Base-by-base conservation (phyloP, 1,140 invertebrate species). In the Diabrotica virgifera region DNA sequence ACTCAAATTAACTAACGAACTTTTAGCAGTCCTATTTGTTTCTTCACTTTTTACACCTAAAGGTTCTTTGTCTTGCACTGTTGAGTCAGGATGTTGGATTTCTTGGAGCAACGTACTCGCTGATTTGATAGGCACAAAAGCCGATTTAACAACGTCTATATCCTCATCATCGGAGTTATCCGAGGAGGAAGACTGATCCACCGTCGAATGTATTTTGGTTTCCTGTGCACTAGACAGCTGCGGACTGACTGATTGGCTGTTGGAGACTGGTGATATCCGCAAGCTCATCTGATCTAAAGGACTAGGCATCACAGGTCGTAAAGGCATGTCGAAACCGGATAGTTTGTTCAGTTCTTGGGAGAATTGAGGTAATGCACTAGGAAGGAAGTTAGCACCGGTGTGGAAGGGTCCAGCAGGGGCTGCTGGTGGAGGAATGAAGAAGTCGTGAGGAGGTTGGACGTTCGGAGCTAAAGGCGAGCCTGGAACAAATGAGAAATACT, bases 141-240 rank as follows among this genome's bases (percentile, higher is more conserved):
- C 90, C 13, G 89, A 91, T 74, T 89, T 88, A 0, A 90, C 85
- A 51, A 91, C 90, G 65, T 91, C 89, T 65, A 88, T 87, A 53
- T 84, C 84, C 71, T 88, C 86, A 62, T 88, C 86, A 36, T 87
- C 85, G 53, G 85, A 46, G 51, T 81, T 80, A 52, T 74, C 64
- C 67, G 85, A 85, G 46, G 71, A 74, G 13, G 76, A 81, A 3
- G 40, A 79, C 51, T 85, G 83, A 55, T 87, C 86, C 60, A 86
- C 82, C 3, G 84, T 84, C 6, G 86, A 87, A 71, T 86, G 85
- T 1, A 84, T 82, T 75, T 84, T 84, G 4, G 76, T 76, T 50
- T 74, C 71, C 52, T 68, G 67, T 5, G 62, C 62, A 10, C 56
- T 60, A 5, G 46, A 65, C n/a, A 66, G 59, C 52, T 70, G 64